phyloP scores from a whole-genome alignment of 2,888 invertebrate species.

The Sminthurinus aureus region DNA sequence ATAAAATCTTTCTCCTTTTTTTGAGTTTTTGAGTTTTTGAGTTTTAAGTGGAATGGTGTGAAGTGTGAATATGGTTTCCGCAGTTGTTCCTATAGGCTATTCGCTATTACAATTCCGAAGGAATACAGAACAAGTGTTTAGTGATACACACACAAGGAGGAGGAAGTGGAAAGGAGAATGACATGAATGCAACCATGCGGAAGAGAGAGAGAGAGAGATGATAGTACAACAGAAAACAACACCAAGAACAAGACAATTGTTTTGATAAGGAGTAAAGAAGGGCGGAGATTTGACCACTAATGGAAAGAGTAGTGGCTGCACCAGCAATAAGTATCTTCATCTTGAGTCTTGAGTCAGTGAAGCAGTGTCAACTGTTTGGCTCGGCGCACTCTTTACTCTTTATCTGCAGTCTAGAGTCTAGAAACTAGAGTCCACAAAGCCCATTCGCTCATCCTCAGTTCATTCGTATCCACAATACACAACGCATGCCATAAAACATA shows the following conservation, averaged over 20 bases:
- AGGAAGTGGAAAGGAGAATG: not conserved
- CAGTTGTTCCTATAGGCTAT: not conserved
- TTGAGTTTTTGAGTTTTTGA: not conserved
- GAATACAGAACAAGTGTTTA: no score
- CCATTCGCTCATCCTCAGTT: no score
- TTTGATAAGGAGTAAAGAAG: constrained; percentile 12
- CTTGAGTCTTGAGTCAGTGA: not conserved
- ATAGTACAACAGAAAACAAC: not conserved
- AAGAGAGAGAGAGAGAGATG: not conserved
- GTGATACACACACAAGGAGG: not conserved
- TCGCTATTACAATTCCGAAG: not conserved
- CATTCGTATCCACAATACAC: not conserved
- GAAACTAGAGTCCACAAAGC: no score
- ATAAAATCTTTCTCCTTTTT: not conserved
- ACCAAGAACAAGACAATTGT: not conserved
- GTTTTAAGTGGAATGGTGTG: not conserved
- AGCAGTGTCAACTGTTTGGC: constrained; percentile 10
- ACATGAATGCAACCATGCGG: not conserved
- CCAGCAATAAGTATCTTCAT: constrained; percentile 10
- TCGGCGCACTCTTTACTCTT: not conserved
- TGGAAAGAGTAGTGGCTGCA: not conserved
- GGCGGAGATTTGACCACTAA: constrained; percentile 15
- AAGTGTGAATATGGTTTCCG: not conserved
- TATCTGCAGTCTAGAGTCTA: no score
- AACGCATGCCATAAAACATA: not conserved